These are phyloP conservation scores for Heliothis subflexa DNA, from an alignment of 1,140 invertebrate species.

Conservation along the genomic window DNA sequence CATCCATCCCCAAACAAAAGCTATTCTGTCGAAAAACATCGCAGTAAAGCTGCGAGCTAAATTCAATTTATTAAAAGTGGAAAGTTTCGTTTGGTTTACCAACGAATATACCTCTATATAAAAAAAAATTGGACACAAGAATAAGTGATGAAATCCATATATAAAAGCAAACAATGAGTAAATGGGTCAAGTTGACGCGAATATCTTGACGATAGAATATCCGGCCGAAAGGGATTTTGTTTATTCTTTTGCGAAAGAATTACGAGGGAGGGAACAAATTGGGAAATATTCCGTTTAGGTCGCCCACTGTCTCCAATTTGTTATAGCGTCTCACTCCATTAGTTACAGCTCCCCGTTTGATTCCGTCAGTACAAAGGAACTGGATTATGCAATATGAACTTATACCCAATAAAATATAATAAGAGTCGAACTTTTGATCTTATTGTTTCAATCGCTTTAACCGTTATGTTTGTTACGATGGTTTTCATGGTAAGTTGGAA, in stretches of 20 bases:
- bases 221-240: slow-evolving; percentile 49
- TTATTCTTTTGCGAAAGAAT: slow-evolving; percentile 53
- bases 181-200: slow-evolving; percentile 49
- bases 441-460: slow-evolving; percentile 20
- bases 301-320: slow-evolving; percentile 55
- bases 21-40: slow-evolving; percentile 27
- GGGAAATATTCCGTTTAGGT: slow-evolving; percentile 57
- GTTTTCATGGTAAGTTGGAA: not conserved
- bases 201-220: slow-evolving; percentile 45
- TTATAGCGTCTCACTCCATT: slow-evolving; percentile 58
- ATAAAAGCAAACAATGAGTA: slow-evolving; percentile 42
- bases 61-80: slow-evolving; percentile 28
- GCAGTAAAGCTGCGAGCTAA: slow-evolving; percentile 11
- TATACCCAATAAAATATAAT: slow-evolving; percentile 24
- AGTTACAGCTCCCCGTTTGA: slow-evolving; percentile 48
- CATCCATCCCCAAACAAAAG: slow-evolving; percentile 23
- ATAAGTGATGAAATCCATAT: not conserved
- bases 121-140: slow-evolving; percentile 4
- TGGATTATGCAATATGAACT: slow-evolving; percentile 38
- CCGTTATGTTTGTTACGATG: not conserved
- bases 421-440: not conserved
- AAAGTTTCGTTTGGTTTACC: not conserved
- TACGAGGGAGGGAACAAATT: slow-evolving; percentile 56
- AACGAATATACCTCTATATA: not conserved
- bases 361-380: slow-evolving; percentile 26